Base-by-base conservation (phyloP, 2,797 vertebrate genomes). In the Leptodactylus fallax region DNA sequence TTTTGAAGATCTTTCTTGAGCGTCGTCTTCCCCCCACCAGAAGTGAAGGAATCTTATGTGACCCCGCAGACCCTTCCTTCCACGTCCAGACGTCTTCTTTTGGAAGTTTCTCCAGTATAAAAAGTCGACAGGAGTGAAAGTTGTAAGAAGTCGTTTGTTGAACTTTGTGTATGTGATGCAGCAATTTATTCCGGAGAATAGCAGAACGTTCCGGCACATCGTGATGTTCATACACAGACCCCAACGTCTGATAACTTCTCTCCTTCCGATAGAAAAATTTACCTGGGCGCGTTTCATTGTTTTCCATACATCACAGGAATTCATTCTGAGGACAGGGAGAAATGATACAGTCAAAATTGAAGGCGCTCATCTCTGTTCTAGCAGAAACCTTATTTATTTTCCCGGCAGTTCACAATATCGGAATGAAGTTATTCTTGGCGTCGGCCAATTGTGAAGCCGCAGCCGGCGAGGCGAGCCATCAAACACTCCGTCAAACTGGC, bases 271-370 rank as follows among this genome's bases (percentile, higher is more conserved):
- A 49, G 58, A 25, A 85, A 77, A 85, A 77, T 77, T 83, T 88
- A 36, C 65, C 80, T 87, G 27, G 71, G 25, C 19, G 21, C 87
- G 84, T 92, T 90, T 90, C 91, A 49, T 90, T 88, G 89, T 90
- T 90, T 90, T 87, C 90, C 91, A 93, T 94, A 92, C 81, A 86
- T 93, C 92, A 92, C 8, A 6, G 90, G 90, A 92, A 81, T 92
- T 93, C 91, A 89, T 91, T 90, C 87, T 79, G 56, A 88, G 89
- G 93, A 92, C 93, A 91, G 60, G 93, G 92, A 95, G 94, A 95
- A 95, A 95, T 93, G 92, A 92, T 91, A 92, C 91, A 90, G 90
- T 92, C 91, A 92, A 93, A 95, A 94, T 95, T 92, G 93, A 93
- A 93, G 90, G 91, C 92, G 90, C 93, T 95, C 94, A 93, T 95